Evolutionary conservation across 2,797 vertebrate genomes (phyloP).

Genomic region (Okamejei kenojei): DNA sequence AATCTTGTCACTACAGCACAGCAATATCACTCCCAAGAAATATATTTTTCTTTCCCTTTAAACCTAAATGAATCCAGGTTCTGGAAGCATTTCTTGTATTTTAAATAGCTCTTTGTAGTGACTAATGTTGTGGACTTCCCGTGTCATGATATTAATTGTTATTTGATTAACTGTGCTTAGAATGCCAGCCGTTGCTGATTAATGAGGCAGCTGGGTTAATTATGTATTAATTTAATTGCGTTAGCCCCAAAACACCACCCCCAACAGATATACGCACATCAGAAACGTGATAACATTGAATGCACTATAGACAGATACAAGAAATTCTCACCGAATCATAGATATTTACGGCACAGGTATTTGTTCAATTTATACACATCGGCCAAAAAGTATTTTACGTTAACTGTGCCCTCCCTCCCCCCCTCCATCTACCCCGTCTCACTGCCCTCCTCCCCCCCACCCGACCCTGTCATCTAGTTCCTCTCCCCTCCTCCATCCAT

Average conservation of each 20-base stretch:
- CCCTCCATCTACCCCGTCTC: too few species aligned
- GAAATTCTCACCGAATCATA: too few species aligned
- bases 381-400: too few species aligned
- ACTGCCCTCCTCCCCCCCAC: too few species aligned
- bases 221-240: conserved; percentile 84
- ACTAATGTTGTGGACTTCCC: conserved; percentile 40
- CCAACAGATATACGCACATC: conserved; percentile 55
- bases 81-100: conserved; percentile 43
- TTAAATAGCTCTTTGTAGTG: conserved; percentile 54
- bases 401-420: too few species aligned
- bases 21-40: neutral
- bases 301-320: conserved; percentile 37
- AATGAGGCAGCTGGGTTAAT: conserved; percentile 89
- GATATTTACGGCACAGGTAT: conserved; percentile 33
- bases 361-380: too few species aligned
- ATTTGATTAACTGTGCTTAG: conserved; percentile 82
- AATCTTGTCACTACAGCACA: neutral
- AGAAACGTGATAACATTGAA: conserved; percentile 49
- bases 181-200: conserved; percentile 82
- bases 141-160: conserved; percentile 80
- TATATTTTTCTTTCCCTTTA: neutral
- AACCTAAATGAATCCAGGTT: neutral
- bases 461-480: too few species aligned
- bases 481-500: too few species aligned
- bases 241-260: conserved; percentile 64